These are phyloP conservation scores for Ellobium chinense DNA, from an alignment of 2,888 invertebrate genomes.

Conservation along the genomic window DNA sequence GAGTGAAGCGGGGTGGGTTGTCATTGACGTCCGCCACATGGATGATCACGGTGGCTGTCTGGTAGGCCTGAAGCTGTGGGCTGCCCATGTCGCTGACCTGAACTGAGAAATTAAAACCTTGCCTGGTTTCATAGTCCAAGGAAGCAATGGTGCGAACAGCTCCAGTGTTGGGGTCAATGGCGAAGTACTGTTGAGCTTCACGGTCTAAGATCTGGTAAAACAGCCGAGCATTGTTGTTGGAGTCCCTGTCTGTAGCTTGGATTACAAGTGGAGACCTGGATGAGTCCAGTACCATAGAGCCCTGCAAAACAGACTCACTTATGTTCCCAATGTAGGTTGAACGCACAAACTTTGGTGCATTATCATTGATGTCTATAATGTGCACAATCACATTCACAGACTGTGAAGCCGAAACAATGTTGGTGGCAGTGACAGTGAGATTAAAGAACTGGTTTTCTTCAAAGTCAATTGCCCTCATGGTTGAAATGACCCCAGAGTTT, in stretches of 20 bases:
- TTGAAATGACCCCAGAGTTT: conserved; percentile 89
- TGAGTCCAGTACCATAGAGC: conserved; percentile 86
- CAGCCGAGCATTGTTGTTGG: conserved; percentile 88
- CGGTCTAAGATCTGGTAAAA: conserved; percentile 92
- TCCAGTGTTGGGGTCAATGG: conserved; percentile 94
- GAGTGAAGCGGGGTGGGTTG: conserved; percentile 90
- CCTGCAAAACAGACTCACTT: conserved; percentile 83
- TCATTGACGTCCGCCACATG: conserved; percentile 91
- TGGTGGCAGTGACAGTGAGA: conserved; percentile 89
- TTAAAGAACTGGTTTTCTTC: conserved; percentile 89
- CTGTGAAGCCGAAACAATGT: conserved; percentile 89
- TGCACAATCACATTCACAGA: conserved; percentile 88
- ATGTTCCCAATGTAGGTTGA: conserved; percentile 89
- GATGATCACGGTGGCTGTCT: conserved; percentile 89
- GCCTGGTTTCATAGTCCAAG: conserved; percentile 77
- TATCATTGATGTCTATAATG: conserved; percentile 89
- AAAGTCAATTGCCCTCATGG: conserved; percentile 86
- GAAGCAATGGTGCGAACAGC: conserved; percentile 88
- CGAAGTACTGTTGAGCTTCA: conserved; percentile 84
- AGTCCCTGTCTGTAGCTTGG: conserved; percentile 90
- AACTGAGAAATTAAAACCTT: conserved; percentile 88
- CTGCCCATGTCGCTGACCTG: conserved; percentile 84
- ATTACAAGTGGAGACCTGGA: conserved; percentile 91
- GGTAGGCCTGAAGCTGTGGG: conserved; percentile 89
- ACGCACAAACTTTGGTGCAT: conserved; percentile 87